A percentile compares a stretch with the other conserved stretches of the same genome.
Conservation (phyloP, 2,113 vertebrate species). For the Macrotis lagotis region DNA sequence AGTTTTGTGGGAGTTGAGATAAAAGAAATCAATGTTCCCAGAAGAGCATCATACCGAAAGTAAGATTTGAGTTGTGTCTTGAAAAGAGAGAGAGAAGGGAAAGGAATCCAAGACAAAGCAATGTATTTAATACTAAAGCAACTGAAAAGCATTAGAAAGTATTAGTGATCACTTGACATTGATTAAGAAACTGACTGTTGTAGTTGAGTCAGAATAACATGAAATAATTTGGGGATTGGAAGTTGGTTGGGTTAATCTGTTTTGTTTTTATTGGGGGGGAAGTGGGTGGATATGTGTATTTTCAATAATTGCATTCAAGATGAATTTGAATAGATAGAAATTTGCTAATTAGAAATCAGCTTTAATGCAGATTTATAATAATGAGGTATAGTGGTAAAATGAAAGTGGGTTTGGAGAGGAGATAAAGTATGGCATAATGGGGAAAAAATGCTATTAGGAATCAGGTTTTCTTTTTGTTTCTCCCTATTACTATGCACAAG, state of each 20-base stretch:
- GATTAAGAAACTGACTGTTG: not conserved
- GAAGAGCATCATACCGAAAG: not conserved
- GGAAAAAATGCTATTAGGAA: not conserved
- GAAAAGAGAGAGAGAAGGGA: not conserved
- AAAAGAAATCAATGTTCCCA: not conserved
- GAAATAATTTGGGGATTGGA: not conserved
- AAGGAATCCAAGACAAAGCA: not conserved
- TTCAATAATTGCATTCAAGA: not conserved
- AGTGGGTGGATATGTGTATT: not conserved
- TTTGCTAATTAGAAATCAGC: not conserved
- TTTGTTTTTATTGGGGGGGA: not conserved
- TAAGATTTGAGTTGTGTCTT: not conserved
- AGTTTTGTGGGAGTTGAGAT: not conserved
- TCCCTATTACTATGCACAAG: not conserved
- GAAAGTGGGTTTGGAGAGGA: not conserved
- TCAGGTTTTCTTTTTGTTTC: not conserved
- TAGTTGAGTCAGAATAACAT: not conserved
- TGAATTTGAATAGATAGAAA: not conserved
- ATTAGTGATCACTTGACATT: not conserved
- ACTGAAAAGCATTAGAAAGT: not conserved
- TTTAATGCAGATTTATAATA: not conserved
- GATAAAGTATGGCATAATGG: not conserved
- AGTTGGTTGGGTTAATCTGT: not conserved
- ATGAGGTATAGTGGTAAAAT: not conserved
- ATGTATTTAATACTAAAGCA: not conserved